Evolutionary conservation across 2,797 vertebrate species (phyloP), one percentile per base, ranked within the genome.

Genomic region (Eulemur mongoz): DNA sequence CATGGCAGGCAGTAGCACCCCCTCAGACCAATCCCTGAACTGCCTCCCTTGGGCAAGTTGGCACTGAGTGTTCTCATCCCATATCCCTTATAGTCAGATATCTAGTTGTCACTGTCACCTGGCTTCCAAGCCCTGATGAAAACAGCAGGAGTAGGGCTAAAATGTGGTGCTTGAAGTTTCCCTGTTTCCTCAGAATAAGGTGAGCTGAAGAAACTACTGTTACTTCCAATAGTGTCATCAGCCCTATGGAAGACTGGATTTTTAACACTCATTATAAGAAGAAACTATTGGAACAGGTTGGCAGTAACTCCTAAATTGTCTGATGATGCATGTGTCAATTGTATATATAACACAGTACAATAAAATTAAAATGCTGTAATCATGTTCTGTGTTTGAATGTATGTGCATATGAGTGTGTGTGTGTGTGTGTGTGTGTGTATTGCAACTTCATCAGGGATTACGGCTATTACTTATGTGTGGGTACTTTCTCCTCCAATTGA

Each of bases 361-460:
- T 83, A 59, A 94, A 76, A 70, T 69, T 40, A 7, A 96, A 94
- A 83, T 52, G 27, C 27, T 81, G 5, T 84, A 38, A 88, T 92
- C 23, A 54, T 54, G 23, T 38, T 93, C 86, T 70, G 20, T 43
- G 80, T n/a, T 89, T 81, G 52, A 88, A 40, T 35, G n/a, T 88
- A 43, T 81, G 5, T 45, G 7, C 35, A 27, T 32, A 25, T 67
- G 43, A 81, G 15, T 38, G 27, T 85, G 59, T 69, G 5, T 57
- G 12, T 40, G 5, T n/a, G 13, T 40, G 38, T 40, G 45, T 69
- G 0, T 40, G 8, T 48, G 11, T 50, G 48, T 86, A 4, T 5
- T 88, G 20, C 4, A 84, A 54, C 12, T 85, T 93, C 22, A 63
- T 54, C n/a, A 70, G 23, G 15, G 20, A 45, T 45, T 86, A 72